Base-by-base conservation (phyloP, 2,888 invertebrate species). In the Calliopum simillimum region DNA sequence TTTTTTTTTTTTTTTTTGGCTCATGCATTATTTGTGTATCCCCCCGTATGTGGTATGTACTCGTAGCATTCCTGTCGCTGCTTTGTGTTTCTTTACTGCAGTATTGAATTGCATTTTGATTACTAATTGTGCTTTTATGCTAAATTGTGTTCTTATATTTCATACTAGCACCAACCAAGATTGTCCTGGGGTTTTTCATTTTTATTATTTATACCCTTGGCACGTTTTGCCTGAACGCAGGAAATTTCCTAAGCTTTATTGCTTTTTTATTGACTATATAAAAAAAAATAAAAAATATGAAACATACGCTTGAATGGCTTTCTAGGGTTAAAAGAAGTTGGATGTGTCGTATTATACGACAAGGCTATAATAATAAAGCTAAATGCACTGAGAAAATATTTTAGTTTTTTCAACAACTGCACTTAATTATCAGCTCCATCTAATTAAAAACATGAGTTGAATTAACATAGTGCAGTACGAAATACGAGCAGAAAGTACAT, bases 181-280 rank as follows among this genome's bases (percentile, higher is more conserved):
- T 8, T 33, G 33, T 33, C 33, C 33, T 33, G 33, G 3, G 4
- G 33, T 33, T 14, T 12, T 41, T 21, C 23, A 14, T 44, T n/a
- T 46, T 59, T 46, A 56, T 65, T 62, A 62, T 65, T 64, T 58
- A 64, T 33, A 33, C 62, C 61, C 66, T 56, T 58, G 61, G 46
- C 66, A 66, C 62, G 61, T 70, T 66, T 23, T 47, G 58, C 58
- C 21, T 41, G 11, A 51, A 69, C 56, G 58, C 69, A 47, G 58
- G 43, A 33, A 64, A 51, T 65, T 65, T 69, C 23, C 33, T 33
- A 64, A 59, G 44, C 64, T 69, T 69, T 65, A 69, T 58, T 64
- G 64, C 46, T 13, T 69, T 69, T 69, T 69, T 69, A 62, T 44
- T 16, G 66, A 62, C 67, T 43, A 63, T 63, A 56, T 21, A 58